These are phyloP conservation scores for Pyrrhura leucotis DNA, from an alignment of 2,797 vertebrate genomes.

Conservation along the genomic window DNA sequence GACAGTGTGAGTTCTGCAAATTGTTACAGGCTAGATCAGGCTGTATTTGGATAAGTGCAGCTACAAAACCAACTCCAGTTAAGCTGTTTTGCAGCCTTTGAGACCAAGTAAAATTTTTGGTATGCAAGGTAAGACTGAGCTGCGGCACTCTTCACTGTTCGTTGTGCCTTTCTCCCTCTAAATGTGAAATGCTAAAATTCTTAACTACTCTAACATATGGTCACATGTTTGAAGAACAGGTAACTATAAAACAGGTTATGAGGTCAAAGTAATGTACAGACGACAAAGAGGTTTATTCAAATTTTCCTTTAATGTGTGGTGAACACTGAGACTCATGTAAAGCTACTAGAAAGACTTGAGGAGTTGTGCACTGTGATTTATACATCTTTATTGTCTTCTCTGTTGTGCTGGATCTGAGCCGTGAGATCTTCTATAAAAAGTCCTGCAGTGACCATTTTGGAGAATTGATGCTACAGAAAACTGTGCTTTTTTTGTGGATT, in stretches of 20 bases:
- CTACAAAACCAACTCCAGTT: background rate
- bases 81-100: background rate
- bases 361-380: background rate
- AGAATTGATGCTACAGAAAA: background rate
- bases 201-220: accelerated
- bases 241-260: background rate
- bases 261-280: background rate
- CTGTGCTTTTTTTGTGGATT: background rate
- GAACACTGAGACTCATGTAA: background rate
- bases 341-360: background rate
- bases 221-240: background rate
- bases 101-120: background rate
- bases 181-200: background rate
- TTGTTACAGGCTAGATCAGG: background rate
- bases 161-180: background rate
- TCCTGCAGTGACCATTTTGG: background rate
- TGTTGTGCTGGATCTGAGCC: background rate
- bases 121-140: background rate
- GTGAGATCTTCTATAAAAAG: background rate
- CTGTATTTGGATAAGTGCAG: background rate
- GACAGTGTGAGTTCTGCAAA: background rate
- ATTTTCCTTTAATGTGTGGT: background rate
- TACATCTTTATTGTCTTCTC: background rate
- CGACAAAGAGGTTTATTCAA: background rate
- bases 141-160: background rate